Conservation (phyloP, 1,140 invertebrate genomes). For the Venturia canescens region DNA sequence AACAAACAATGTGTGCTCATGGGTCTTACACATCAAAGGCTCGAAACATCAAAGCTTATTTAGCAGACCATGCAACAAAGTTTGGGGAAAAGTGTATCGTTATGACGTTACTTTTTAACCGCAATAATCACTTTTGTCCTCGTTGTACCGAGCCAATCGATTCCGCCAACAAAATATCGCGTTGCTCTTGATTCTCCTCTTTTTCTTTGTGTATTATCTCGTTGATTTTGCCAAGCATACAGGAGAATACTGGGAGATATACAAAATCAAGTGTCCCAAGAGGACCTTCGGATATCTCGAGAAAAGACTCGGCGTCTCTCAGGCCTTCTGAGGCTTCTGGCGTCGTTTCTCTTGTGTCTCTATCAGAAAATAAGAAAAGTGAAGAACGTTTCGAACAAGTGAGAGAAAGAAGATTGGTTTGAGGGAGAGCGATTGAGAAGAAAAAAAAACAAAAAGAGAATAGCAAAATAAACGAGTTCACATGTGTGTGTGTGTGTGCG, state of each 20-base stretch:
- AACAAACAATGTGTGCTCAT: no score
- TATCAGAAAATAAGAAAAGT: neutral
- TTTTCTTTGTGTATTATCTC: neutral
- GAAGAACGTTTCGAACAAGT: neutral
- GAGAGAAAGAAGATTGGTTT: neutral
- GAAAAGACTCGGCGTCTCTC: neutral
- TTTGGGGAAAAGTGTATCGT: no score
- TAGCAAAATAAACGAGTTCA: neutral
- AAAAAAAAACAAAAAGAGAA: neutral
- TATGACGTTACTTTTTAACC: no score
- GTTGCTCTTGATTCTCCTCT: neutral
- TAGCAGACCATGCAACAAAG: no score
- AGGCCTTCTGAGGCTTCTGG: neutral
- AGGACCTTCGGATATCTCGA: neutral
- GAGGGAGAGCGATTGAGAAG: neutral
- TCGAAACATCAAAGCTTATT: no score
- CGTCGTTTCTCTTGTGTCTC: neutral
- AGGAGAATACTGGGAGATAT: neutral
- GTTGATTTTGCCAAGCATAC: neutral
- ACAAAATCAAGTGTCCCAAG: neutral
- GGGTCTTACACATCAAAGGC: no score
- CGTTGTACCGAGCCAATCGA: no score
- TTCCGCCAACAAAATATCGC: no score
- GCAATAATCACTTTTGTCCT: no score
- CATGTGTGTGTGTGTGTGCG: neutral